A percentile compares a stretch with the other conserved stretches of the same genome.
Conservation (phyloP, 2,888 invertebrate species). For the Ceriagrion tenellum region DNA sequence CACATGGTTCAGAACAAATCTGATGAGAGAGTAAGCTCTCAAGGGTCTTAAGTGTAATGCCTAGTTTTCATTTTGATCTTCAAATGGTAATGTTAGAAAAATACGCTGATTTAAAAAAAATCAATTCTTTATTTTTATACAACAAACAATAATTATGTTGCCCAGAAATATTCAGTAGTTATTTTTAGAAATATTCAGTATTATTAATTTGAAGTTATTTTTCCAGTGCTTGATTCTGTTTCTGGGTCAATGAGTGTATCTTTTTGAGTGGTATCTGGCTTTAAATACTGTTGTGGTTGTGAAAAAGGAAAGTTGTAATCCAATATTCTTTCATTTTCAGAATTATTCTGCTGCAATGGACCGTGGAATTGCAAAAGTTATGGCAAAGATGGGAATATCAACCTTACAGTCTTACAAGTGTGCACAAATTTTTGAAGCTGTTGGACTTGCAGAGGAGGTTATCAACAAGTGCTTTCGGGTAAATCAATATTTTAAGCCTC, state of each 20-base stretch:
- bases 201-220: no score
- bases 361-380: constrained; percentile 93
- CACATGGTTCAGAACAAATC: no score
- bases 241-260: not conserved
- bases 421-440: constrained; percentile 99
- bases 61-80: no score
- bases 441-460: constrained; percentile 95
- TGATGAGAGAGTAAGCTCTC: no score
- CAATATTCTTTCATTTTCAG: constrained; percentile 73
- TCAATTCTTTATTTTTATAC: no score
- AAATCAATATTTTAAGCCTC: constrained; percentile 76
- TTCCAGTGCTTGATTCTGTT: no score
- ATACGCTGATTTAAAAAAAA: no score
- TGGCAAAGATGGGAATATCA: constrained; percentile 99
- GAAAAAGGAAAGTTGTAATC: not conserved
- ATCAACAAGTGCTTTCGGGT: constrained; percentile 95
- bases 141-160: no score
- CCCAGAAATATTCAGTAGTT: no score
- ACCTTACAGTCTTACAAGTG: constrained; percentile 99
- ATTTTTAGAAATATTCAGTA: no score
- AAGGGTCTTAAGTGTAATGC: no score
- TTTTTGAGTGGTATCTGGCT: not conserved
- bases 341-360: constrained; percentile 95
- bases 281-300: not conserved
- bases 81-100: no score